phyloP scores from a whole-genome alignment of 2,888 invertebrate genomes.

The Temnothorax rugatulus region DNA sequence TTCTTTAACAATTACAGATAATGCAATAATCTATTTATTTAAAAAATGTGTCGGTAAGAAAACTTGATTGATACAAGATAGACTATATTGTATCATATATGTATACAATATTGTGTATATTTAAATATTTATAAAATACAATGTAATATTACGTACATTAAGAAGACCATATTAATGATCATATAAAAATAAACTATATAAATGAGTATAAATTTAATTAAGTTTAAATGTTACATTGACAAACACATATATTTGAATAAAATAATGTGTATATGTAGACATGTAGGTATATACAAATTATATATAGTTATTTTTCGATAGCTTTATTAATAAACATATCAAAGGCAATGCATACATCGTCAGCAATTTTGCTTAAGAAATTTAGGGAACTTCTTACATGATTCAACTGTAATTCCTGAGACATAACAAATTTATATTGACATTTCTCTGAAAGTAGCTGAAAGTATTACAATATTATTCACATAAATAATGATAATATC shows the following conservation, averaged over 20 bases:
- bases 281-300: background rate
- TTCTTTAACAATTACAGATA: background rate
- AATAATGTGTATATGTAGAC: background rate
- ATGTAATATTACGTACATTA: too few relatives aligned
- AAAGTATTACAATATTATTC: constrained; percentile 5
- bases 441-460: constrained; percentile 15
- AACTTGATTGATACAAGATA: too few relatives aligned
- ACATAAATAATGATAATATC: constrained; percentile 10
- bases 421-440: background rate
- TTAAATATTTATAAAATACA: too few relatives aligned
- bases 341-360: background rate
- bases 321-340: constrained; percentile 4
- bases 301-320: background rate
- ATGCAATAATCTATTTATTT: background rate
- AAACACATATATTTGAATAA: background rate
- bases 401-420: background rate
- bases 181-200: background rate
- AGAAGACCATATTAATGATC: too few relatives aligned
- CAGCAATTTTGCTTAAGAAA: constrained; percentile 5
- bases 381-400: background rate
- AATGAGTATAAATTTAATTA: background rate
- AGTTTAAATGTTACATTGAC: background rate
- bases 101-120: too few relatives aligned
- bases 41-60: background rate
- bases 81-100: too few relatives aligned